A percentile compares a stretch with the other conserved stretches of the same genome.
Evolutionary conservation across 2,888 invertebrate genomes (phyloP).

Genomic region (Entomobrya multifasciata): DNA sequence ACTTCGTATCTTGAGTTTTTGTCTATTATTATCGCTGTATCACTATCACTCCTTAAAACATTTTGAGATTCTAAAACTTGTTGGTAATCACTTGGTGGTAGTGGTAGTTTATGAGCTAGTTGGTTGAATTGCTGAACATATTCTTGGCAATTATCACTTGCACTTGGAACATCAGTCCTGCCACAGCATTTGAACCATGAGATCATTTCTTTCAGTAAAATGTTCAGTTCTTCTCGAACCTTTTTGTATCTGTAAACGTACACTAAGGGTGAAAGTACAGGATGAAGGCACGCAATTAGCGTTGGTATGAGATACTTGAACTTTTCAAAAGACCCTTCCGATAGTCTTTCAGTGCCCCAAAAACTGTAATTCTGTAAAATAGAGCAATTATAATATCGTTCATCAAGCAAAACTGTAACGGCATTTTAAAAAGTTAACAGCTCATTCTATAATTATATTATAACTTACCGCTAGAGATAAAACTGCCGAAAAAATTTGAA

Average conservation of each 20-base stretch:
- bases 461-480: slow-evolving; percentile 56
- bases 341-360: background rate
- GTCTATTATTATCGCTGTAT: slow-evolving; percentile 10
- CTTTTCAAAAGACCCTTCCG: background rate
- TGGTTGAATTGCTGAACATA: slow-evolving; percentile 50
- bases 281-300: slow-evolving; percentile 72
- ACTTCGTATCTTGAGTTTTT: background rate
- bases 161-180: too few species aligned
- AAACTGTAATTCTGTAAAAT: slow-evolving; percentile 17
- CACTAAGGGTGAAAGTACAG: slow-evolving; percentile 75
- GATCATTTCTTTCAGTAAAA: slow-evolving; percentile 49
- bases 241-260: slow-evolving; percentile 78
- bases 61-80: slow-evolving; percentile 52
- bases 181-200: slow-evolving; percentile 29
- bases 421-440: background rate
- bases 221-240: slow-evolving; percentile 61
- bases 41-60: slow-evolving; percentile 1
- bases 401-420: too few species aligned
- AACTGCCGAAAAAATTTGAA: slow-evolving; percentile 64
- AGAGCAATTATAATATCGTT: too few species aligned
- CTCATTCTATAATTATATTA: background rate
- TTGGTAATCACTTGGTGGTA: background rate
- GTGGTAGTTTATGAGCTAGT: slow-evolving; percentile 10
- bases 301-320: slow-evolving; percentile 58
- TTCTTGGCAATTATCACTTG: slow-evolving; percentile 10